A percentile compares a stretch with the other conserved stretches of the same genome.
Conservation (phyloP, 2,797 vertebrate species). For the Xenentodon cancila region DNA sequence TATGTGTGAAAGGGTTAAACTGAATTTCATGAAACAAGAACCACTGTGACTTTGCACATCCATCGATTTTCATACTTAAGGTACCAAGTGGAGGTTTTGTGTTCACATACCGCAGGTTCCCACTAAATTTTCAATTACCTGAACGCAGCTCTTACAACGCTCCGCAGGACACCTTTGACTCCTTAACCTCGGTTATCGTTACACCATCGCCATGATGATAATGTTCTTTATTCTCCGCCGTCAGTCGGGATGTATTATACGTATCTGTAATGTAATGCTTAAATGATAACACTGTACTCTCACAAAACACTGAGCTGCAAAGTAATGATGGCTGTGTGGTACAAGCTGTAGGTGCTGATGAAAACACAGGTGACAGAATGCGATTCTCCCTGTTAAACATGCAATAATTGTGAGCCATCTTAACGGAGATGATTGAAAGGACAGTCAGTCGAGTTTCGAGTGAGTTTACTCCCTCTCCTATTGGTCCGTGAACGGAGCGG, state of each 20-base stretch:
- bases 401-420: neutral
- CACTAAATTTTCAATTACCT: neutral
- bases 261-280: too few species aligned
- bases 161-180: conserved; percentile 50
- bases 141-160: conserved; percentile 11
- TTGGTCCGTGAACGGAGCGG: neutral
- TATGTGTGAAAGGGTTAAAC: conserved; percentile 6
- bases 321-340: too few species aligned
- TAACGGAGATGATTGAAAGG: neutral
- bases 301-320: too few species aligned
- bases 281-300: too few species aligned
- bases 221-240: conserved; percentile 29
- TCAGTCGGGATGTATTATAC: neutral
- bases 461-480: neutral
- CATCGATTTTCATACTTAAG: conserved; percentile 43
- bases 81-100: conserved; percentile 40
- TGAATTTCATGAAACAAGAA: conserved; percentile 35
- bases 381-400: too few species aligned
- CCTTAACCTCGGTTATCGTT: conserved; percentile 19
- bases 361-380: too few species aligned
- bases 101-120: neutral
- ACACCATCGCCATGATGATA: conserved; percentile 16
- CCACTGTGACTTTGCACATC: conserved; percentile 52
- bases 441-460: neutral
- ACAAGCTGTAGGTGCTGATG: too few species aligned